phyloP scores from a whole-genome alignment of 2,888 invertebrate genomes.

The Xanthorhoe spadicearia region DNA sequence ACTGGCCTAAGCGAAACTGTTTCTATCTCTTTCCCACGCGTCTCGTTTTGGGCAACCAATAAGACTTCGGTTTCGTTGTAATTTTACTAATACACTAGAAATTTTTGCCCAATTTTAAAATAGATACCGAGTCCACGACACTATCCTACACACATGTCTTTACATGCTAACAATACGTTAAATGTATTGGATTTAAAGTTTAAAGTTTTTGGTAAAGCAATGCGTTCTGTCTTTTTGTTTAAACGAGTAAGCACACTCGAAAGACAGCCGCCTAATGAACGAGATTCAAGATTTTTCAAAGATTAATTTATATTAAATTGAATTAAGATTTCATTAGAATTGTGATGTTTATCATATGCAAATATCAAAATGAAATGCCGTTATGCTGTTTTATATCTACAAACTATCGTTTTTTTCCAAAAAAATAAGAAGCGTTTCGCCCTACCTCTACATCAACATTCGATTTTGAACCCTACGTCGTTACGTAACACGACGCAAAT shows the following conservation, averaged over 20 bases:
- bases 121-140: constrained; percentile 22
- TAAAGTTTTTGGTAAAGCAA: constrained; percentile 42
- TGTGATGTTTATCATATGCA: constrained; percentile 29
- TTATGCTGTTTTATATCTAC: constrained; percentile 24
- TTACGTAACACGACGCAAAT: constrained; percentile 21
- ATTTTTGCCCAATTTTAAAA: constrained; percentile 17
- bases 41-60: constrained; percentile 20
- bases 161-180: constrained; percentile 39
- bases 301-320: constrained; percentile 19
- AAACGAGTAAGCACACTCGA: constrained; percentile 6
- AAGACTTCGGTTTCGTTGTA: constrained; percentile 31
- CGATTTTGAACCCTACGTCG: constrained; percentile 29
- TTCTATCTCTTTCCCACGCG: constrained; percentile 8
- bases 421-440: constrained; percentile 18
- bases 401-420: constrained; percentile 14
- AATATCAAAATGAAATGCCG: constrained; percentile 25
- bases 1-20: constrained; percentile 16
- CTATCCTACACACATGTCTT: constrained; percentile 31
- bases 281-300: constrained; percentile 29
- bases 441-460: constrained; percentile 27
- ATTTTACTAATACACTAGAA: constrained; percentile 25
- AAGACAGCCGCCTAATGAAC: constrained; percentile 17
- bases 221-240: constrained; percentile 18
- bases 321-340: constrained; percentile 16
- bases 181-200: constrained; percentile 38